Conservation (phyloP, 2,888 invertebrate species). For the Plebejus melissa region DNA sequence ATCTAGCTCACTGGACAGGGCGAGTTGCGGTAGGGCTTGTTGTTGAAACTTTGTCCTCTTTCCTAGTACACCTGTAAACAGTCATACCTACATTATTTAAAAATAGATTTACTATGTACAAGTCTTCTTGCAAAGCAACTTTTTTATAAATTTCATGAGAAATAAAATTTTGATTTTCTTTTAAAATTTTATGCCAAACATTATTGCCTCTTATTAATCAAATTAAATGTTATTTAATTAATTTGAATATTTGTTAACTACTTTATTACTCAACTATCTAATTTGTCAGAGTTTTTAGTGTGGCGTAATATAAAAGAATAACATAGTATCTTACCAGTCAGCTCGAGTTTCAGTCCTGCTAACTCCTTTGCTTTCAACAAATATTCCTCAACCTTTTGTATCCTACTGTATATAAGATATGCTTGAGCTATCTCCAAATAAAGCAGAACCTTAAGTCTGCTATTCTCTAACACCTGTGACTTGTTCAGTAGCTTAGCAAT, state of each 20-base stretch:
- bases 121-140: no score
- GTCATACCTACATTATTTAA: no score
- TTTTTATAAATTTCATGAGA: no score
- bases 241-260: no score
- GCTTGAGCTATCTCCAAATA: conserved; percentile 81
- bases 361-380: conserved; percentile 81
- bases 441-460: conserved; percentile 62
- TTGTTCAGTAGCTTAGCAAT: conserved; percentile 66
- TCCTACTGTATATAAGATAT: conserved; percentile 85
- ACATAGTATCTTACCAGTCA: conserved; percentile 76
- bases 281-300: no score
- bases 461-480: conserved; percentile 51
- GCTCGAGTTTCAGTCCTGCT: conserved; percentile 82
- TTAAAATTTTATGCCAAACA: no score
- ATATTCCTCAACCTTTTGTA: conserved; percentile 83
- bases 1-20: conserved; percentile 81
- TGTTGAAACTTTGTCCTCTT: conserved; percentile 94
- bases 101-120: no score
- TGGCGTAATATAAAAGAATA: no score
- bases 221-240: no score
- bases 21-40: conserved; percentile 89
- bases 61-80: conserved; percentile 84
- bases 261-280: no score
- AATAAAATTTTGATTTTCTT: no score
- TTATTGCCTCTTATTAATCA: no score